Evolutionary conservation across 2,797 vertebrate species (phyloP), one percentile per base, ranked within the genome.

Genomic region (Tauraco hartlaubi): DNA sequence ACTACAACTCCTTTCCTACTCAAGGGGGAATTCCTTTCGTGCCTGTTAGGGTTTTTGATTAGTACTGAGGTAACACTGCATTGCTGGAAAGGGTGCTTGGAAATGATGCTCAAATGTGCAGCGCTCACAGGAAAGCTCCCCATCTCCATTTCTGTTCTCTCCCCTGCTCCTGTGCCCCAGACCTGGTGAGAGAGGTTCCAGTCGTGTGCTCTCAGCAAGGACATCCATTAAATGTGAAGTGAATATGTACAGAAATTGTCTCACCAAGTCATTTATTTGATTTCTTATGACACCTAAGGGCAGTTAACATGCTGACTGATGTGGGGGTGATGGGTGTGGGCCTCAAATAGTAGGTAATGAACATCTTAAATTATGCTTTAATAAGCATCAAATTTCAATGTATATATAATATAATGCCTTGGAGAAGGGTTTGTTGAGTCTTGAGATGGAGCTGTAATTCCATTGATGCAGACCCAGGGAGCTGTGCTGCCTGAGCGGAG

Each of bases 321-420:
- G 84, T 79, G 52, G 49, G 29, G 21, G 31, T 80, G 82, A 94
- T 66, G 56, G 55, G 52, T 82, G 66, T 43, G 28, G 67, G 67
- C 46, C 74, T 94, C 59, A 37, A 69, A 80, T 94, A 88, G 73
- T 33, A 61, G 68, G 33, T 52, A 77, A 55, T 37, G 59, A 94
- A 85, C 13, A 22, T 39, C 29, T 11, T 74, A 68, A 89, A 90
- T 85, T 80, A 83, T 83, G 58, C 29, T 88, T 92, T 94, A 93
- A 91, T 94, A 89, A 87, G 66, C 68, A 88, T 83, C 68, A 83
- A 17, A 44, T 85, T 93, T 92, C 79, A 72, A 80, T 92, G 35
- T 95, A 66, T 83, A 64, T 83, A 6, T 62, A 77, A 77, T 74
- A 71, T 37, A 87, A 68, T 88, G 62, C 78, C 82, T 92, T 14